phyloP scores from a whole-genome alignment of 1,140 invertebrate species.

The Drosophila sp. region DNA sequence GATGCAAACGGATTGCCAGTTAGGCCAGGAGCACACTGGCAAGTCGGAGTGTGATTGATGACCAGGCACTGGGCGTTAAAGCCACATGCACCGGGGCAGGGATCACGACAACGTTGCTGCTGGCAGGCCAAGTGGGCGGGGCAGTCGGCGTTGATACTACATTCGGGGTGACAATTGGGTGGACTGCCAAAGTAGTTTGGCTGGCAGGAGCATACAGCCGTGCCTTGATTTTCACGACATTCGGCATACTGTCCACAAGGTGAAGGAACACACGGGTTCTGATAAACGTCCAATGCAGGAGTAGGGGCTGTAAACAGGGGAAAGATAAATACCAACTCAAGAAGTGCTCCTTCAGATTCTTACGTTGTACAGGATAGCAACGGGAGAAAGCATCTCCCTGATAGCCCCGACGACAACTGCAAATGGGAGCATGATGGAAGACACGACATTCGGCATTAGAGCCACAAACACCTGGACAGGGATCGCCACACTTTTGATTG shows the following conservation, averaged over 20 bases:
- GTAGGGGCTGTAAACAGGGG: slow-evolving; percentile 80
- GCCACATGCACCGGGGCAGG: slow-evolving; percentile 92
- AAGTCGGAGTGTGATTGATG: slow-evolving; percentile 88
- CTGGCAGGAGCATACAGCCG: slow-evolving; percentile 90
- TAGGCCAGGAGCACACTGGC: slow-evolving; percentile 86
- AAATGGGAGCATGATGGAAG: slow-evolving; percentile 90
- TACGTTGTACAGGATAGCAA: slow-evolving; percentile 85
- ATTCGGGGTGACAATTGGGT: slow-evolving; percentile 91
- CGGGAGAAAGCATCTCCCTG: slow-evolving; percentile 89
- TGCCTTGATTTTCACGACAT: slow-evolving; percentile 86
- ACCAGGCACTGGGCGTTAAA: slow-evolving; percentile 89
- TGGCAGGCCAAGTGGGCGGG: slow-evolving; percentile 89
- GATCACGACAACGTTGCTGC: slow-evolving; percentile 91
- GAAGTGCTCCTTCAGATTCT: slow-evolving; percentile 81
- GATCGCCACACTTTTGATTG: slow-evolving; percentile 93
- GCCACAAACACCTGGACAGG: slow-evolving; percentile 92
- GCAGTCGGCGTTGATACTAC: slow-evolving; percentile 90
- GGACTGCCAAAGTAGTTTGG: slow-evolving; percentile 90
- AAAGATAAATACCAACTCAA: background rate
- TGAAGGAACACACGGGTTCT: slow-evolving; percentile 89
- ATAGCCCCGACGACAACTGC: slow-evolving; percentile 89
- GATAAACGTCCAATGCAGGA: slow-evolving; percentile 85
- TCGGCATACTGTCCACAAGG: slow-evolving; percentile 89
- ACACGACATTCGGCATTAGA: slow-evolving; percentile 91
- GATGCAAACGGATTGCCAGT: slow-evolving; percentile 85